Evolutionary conservation across 30 jellyfish, hydroid and myxozoan genomes (phyloP), one percentile per base, ranked within the genome.

Genomic region (Aurelia sp.): DNA sequence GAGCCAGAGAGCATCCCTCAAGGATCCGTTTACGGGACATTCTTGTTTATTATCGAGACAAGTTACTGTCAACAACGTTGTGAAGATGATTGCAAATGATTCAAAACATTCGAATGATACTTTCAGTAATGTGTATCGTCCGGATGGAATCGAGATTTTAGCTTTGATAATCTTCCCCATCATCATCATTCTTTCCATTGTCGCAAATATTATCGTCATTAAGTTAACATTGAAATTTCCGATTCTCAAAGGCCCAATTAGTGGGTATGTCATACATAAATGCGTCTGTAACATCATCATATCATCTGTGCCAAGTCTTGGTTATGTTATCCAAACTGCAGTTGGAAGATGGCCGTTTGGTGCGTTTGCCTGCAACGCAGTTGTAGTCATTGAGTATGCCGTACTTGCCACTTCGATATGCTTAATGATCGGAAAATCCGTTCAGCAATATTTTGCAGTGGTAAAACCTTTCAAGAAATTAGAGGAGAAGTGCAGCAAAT

Each of bases 321-420:
- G 23, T 13, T 70, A 6, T 37, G 11, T 70, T 62, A 62, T 70
- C 64, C 51, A 70, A 70, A 70, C 64, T 37, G 33, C 53, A 30
- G 23, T 37, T 13, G 27, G 35, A 41, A 70, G 21, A n/a, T 70
- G 81, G 81, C 81, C 81, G 30, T 35, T 70, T 37, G 81, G 81
- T 13, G 53, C 65, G 18, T 59, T 70, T 4, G 40, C 81, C 11
- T 70, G 81, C 63, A 41, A 70, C 81, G 81, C 64, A 20, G 53
- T 30, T 0, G 81, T 70, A 66, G 81, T 70, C 3, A 44, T 44
- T 7, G 55, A 44, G 55, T 44, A 44, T 61, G 84, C 71, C 71
- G 57, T 53, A 27, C 71, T 73, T 33, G 30, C 70, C 12, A 47
- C 71, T 16, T 50, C 84, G 10, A 73, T 44, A 20, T 13, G 41